Base-by-base conservation (phyloP, 2,797 vertebrate genomes). In the Rhinophrynus dorsalis region DNA sequence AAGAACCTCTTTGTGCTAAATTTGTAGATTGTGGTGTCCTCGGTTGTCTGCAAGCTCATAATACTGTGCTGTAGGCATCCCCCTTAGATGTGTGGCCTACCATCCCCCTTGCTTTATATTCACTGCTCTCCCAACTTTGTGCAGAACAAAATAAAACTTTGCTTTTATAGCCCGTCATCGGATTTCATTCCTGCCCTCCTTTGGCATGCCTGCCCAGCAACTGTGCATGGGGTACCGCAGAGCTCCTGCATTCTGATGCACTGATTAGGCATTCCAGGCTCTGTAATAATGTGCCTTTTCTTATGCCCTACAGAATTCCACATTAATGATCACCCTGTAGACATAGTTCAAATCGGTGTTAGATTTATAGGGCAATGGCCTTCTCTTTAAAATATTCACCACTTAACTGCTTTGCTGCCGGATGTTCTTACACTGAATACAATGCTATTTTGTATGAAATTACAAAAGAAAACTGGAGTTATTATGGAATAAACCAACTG, bases 331-430 rank as follows among this genome's bases (percentile, higher is more conserved):
- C 44, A 21, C 55, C 33, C 0, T 3, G 1, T 0, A 9, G 6
- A 0, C 27, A 3, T 50, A 5, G 30, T 37, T 67, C 3, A 0
- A 50, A 30, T 74, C 37, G 61, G 69, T 47, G 65, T 13, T 45
- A 59, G 62, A 51, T 79, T 76, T 65, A 5, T 12, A 20, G 8
- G 1, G 30, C 27, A 29, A 24, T 33, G 33, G 56, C 1, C 30
- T 69, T 42, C 55, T 59, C 45, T 62, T 69, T 44, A 51, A 35
- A 11, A 59, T 21, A 12, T 61, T 42, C 18, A 10, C 45, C 29
- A 44, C 56, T 51, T 5, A 51, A 50, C 47, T 48, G 42, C 37
- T 58, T 2, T 10, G 55, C 56, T 62, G n/a, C 38, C 57, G 57
- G 47, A 38, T 68, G 21, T 10, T 23, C 11, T 21, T 55, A 45